phyloP scores from a whole-genome alignment of 2,888 invertebrate species.

The Drosophila kokeensis region DNA sequence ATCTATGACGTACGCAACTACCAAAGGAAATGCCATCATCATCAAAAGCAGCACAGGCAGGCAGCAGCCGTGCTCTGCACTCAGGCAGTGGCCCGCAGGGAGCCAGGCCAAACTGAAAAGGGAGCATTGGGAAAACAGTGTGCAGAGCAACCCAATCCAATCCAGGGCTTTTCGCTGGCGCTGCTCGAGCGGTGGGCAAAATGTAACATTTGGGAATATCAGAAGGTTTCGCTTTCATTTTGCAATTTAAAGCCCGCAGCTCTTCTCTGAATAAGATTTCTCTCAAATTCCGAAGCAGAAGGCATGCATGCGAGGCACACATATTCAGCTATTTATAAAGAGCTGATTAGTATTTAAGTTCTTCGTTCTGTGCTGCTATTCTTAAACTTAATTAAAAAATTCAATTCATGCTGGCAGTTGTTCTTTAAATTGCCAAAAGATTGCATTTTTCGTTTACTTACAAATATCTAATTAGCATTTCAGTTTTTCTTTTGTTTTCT shows the following conservation, averaged over 20 bases:
- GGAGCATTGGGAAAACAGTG: constrained; percentile 55
- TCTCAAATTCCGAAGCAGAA: neutral
- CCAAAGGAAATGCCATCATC: constrained; percentile 83
- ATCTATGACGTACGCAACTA: constrained; percentile 86
- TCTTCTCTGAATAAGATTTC: constrained; percentile 6
- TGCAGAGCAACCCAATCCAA: constrained; percentile 46
- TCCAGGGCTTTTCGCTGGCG: constrained; percentile 21
- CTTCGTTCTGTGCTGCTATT: neutral
- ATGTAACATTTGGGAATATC: constrained; percentile 74
- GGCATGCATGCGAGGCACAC: neutral
- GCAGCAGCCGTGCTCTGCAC: constrained; percentile 55
- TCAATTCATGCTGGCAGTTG: neutral
- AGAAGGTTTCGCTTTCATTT: constrained; percentile 70
- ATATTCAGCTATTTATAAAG: neutral
- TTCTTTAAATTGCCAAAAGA: neutral
- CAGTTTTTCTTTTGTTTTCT: neutral
- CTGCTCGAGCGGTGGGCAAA: constrained; percentile 40
- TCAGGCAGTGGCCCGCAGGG: constrained; percentile 52
- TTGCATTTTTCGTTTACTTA: too few species aligned
- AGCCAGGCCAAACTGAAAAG: constrained; percentile 37
- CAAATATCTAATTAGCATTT: neutral
- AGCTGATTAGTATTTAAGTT: neutral
- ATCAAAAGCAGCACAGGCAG: constrained; percentile 78
- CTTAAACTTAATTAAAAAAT: neutral
- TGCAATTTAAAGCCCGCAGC: constrained; percentile 46